Evolutionary conservation across 2,113 vertebrate species (phyloP).

Genomic region (Bufo gargarizans): DNA sequence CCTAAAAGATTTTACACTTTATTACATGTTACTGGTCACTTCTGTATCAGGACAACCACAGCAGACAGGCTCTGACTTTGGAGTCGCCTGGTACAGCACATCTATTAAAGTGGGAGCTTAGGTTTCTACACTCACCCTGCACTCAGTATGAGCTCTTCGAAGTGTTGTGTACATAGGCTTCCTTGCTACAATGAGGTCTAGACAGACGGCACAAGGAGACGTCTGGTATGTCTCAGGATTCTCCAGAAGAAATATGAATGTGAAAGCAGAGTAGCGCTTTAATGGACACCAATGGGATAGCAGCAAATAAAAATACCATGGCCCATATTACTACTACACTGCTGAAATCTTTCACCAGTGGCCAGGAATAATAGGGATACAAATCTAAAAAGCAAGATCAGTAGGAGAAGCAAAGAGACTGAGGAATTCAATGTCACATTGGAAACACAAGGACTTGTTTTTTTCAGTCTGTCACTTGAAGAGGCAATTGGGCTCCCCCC

Average conservation of each 20-base stretch:
- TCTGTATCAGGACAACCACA: too few species aligned
- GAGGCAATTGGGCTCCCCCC: not conserved
- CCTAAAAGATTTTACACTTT: too few species aligned
- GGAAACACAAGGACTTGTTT: not conserved
- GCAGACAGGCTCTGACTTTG: too few species aligned
- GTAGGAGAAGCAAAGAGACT: not conserved
- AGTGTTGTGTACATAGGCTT: conserved; percentile 17
- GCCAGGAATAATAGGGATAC: not conserved
- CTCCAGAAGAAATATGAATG: not conserved
- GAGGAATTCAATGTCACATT: not conserved
- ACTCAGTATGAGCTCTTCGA: not conserved
- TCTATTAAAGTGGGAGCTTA: not conserved
- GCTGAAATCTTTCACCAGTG: not conserved
- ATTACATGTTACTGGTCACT: too few species aligned
- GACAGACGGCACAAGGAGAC: conserved; percentile 35
- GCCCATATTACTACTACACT: too few species aligned
- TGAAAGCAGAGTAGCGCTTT: not conserved
- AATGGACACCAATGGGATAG: not conserved
- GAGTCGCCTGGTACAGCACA: too few species aligned
- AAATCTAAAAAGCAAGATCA: not conserved
- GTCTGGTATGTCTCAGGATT: not conserved
- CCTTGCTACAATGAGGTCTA: not conserved
- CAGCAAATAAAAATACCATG: not conserved
- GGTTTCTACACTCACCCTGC: conserved; percentile 7
- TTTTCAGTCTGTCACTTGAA: not conserved